Conservation (phyloP, 2,888 invertebrate species). For the Zelleria hepariella region DNA sequence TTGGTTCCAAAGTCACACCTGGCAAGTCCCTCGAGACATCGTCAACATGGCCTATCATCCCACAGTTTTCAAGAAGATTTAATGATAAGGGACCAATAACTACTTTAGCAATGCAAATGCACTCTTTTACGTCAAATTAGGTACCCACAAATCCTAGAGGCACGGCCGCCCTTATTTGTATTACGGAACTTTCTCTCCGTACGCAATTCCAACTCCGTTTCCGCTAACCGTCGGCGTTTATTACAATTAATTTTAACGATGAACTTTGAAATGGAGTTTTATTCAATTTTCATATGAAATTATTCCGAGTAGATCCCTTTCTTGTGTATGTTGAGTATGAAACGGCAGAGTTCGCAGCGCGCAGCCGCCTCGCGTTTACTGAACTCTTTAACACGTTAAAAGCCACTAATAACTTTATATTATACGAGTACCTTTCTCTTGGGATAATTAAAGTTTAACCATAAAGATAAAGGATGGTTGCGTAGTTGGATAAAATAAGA, state of each 20-base stretch:
- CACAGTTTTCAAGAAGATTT: too few species aligned
- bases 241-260: constrained; percentile 3
- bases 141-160: too few species aligned
- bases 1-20: too few species aligned
- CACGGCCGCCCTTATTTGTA: too few species aligned
- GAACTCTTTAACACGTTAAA: constrained; percentile 56
- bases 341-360: constrained; percentile 37
- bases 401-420: constrained; percentile 57
- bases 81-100: too few species aligned
- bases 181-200: too few species aligned
- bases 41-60: too few species aligned
- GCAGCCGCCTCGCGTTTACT: constrained; percentile 50
- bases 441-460: neutral
- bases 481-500: neutral
- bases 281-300: constrained; percentile 24
- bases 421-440: constrained; percentile 43
- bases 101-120: too few species aligned
- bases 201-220: neutral
- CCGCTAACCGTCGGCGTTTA: neutral
- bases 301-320: constrained; percentile 38
- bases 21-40: too few species aligned
- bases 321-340: constrained; percentile 27
- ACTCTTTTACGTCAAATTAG: too few species aligned
- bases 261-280: constrained; percentile 16
- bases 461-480: neutral